A percentile compares a stretch with the other conserved stretches of the same genome.
Conservation (phyloP, 2,113 vertebrate species). For the Gavialis gangeticus region DNA sequence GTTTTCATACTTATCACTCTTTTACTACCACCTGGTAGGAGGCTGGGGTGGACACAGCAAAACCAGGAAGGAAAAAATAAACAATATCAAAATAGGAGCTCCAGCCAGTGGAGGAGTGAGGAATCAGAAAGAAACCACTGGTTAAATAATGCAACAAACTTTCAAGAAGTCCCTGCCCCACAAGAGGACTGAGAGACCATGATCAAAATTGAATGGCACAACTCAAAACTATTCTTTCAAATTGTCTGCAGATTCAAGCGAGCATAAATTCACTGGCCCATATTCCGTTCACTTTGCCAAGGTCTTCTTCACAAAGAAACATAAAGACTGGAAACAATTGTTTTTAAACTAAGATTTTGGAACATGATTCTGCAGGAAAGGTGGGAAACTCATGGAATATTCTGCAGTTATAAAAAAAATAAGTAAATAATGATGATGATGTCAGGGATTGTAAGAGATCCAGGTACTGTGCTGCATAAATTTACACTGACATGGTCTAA, state of each 20-base stretch:
- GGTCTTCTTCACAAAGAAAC: too few relatives aligned
- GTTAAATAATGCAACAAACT: too few relatives aligned
- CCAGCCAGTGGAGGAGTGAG: too few relatives aligned
- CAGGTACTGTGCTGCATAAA: not conserved
- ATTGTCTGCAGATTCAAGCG: not conserved
- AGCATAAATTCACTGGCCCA: not conserved
- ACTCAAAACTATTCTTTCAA: too few relatives aligned
- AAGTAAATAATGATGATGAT: too few relatives aligned
- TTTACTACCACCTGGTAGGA: not conserved
- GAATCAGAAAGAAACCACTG: too few relatives aligned
- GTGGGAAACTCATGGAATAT: not conserved
- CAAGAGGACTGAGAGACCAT: too few relatives aligned
- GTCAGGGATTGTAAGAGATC: not conserved
- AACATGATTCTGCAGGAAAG: not conserved
- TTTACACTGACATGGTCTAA: not conserved
- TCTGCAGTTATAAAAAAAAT: not conserved
- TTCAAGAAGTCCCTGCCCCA: too few relatives aligned
- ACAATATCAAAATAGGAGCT: too few relatives aligned
- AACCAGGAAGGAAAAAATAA: not conserved
- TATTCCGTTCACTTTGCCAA: not conserved
- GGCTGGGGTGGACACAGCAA: not conserved
- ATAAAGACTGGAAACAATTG: not conserved
- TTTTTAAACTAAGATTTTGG: not conserved
- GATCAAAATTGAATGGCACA: too few relatives aligned
- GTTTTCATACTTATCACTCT: not conserved